Percentiles rank a stretch among this genome's conserved stretches.
Conservation (phyloP, 1,140 invertebrate species). For the Atta cephalotes region DNA sequence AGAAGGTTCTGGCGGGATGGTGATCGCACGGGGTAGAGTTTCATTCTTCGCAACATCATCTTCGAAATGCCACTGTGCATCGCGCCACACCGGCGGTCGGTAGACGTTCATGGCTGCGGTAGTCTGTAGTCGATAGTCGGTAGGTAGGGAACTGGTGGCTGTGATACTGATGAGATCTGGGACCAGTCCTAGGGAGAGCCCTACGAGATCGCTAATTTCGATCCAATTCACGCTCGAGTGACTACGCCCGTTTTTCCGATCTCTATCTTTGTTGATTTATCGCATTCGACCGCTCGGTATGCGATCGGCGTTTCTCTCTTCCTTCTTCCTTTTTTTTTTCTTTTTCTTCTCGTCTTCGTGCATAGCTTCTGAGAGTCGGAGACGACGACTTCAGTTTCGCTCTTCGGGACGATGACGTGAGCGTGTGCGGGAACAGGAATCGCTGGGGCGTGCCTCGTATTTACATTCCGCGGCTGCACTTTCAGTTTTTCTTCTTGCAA, state of each 20-base stretch:
- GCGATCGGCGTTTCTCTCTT: constrained; percentile 19
- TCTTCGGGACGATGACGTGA: constrained; percentile 51
- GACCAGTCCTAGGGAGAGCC: constrained; percentile 16
- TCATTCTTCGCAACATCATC: not conserved
- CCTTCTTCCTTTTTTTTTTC: not conserved
- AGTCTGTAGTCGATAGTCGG: constrained; percentile 49
- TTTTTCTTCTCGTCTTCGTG: constrained; percentile 23
- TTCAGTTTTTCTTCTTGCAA: constrained; percentile 60
- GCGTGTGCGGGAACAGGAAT: constrained; percentile 49
- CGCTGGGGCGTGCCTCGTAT: constrained; percentile 47
- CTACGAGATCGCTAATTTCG: constrained; percentile 51
- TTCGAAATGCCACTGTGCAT: constrained; percentile 39
- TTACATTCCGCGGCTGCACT: constrained; percentile 53
- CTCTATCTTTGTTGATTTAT: constrained; percentile 50
- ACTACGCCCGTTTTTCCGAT: constrained; percentile 50
- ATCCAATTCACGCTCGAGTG: constrained; percentile 55
- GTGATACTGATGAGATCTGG: constrained; percentile 28
- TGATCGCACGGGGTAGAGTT: constrained; percentile 4
- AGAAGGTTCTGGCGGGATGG: not conserved
- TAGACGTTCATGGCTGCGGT: constrained; percentile 33
- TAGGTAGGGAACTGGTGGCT: constrained; percentile 47
- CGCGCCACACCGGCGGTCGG: constrained; percentile 47
- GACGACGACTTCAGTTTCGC: constrained; percentile 46
- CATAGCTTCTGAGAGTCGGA: constrained; percentile 36
- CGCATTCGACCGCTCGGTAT: constrained; percentile 28